These are phyloP conservation scores for Brachymystax lenok DNA, from an alignment of 2,797 vertebrate genomes.

Conservation along the genomic window DNA sequence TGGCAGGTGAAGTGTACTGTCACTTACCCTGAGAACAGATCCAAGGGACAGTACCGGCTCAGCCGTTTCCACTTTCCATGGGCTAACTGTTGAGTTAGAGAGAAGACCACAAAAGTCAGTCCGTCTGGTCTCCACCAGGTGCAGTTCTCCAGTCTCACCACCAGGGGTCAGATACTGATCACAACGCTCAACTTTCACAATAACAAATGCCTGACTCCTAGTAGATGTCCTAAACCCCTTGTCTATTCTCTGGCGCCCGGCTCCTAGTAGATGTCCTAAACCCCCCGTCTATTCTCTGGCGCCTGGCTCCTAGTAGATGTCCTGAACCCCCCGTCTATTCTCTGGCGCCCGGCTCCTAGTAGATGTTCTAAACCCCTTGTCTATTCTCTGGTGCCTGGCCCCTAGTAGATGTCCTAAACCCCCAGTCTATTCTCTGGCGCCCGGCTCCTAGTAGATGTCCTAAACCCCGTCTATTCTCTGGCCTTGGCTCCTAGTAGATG, in stretches of 20 bases:
- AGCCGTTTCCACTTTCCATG: constrained; percentile 94
- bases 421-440: too few relatives aligned
- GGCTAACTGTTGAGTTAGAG: constrained; percentile 77
- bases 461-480: too few relatives aligned
- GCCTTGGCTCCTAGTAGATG: too few relatives aligned
- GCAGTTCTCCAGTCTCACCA: neutral
- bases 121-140: neutral
- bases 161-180: neutral
- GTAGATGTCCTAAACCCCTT: neutral
- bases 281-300: too few relatives aligned
- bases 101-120: neutral
- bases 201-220: neutral
- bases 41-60: constrained; percentile 94
- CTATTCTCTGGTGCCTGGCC: too few relatives aligned
- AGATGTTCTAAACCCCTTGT: too few relatives aligned
- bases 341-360: too few relatives aligned
- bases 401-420: too few relatives aligned
- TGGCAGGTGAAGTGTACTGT: neutral
- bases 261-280: too few relatives aligned
- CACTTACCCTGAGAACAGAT: constrained; percentile 97
- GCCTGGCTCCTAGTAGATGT: too few relatives aligned
- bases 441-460: too few relatives aligned
- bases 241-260: neutral
- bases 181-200: neutral
- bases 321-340: too few relatives aligned